Base-by-base conservation (phyloP, 1,140 invertebrate species). In the Anagrus nilaparvatae region DNA sequence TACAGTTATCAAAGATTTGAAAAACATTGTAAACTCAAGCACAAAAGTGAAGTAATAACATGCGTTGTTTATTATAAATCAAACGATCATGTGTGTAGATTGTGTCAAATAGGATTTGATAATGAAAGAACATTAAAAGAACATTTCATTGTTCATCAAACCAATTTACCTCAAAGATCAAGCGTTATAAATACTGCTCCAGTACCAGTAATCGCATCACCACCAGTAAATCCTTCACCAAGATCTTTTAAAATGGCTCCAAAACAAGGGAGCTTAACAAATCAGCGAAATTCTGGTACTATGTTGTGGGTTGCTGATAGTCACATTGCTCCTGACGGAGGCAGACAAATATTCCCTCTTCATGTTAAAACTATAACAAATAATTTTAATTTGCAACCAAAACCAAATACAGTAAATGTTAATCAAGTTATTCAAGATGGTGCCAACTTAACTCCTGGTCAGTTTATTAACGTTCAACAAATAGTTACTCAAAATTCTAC, bases 31-130 rank as follows among this genome's bases (percentile, higher is more conserved):
- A 43, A 43, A 7, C 3, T n/a, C 3, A 9, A 1, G 1, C 54
- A 58, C 8, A 46, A 36, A 6, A 47, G 42, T 1, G 14, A 39
- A 5, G n/a, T 14, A 2, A 20, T 52, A 3, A 27, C 32, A 0
- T 61, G 55, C 40, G 41, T 44, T 2, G 50, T 60, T 0, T 35
- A 41, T 19, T 55, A 36, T 21, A 14, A 40, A 4, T 36, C 40
- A 14, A 38, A 49, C 0, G 28, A n/a, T 19, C 53, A 41, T 7
- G 14, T 46, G 5, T 62, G 60, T 32, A 28, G 45, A 6, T 3
- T 30, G 2, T 62, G 60, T 35, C 44, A 50, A 12, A n/a, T 52
- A 27, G 48, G 43, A 12, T 58, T 56, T 34, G 40, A 53, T 1
- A 35, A 32, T 4, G 7, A 34, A 27, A 16, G 14, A 13, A 21